phyloP scores from a whole-genome alignment of 2,888 invertebrate species.

The Eristalis intricaria region DNA sequence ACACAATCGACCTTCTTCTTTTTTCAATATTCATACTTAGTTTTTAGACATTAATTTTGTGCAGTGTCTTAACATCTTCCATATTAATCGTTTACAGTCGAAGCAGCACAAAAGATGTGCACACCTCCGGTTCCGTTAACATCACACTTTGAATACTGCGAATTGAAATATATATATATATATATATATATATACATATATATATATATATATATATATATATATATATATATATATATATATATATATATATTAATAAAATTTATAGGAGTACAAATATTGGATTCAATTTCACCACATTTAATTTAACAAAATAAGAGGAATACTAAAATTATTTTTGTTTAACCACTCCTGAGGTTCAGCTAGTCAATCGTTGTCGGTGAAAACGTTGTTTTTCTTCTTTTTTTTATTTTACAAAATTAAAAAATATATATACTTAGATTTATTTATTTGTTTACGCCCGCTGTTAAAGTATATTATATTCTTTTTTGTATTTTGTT shows the following conservation, averaged over 20 bases:
- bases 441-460: slow-evolving; percentile 10
- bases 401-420: slow-evolving; percentile 46
- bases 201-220: neutral
- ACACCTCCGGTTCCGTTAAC: neutral
- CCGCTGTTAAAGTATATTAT: slow-evolving; percentile 52
- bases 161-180: neutral
- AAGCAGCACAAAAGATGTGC: slow-evolving; percentile 18
- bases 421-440: slow-evolving; percentile 43
- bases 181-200: neutral
- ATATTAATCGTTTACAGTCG: neutral
- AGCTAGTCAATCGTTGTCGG: slow-evolving; percentile 64
- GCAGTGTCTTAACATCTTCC: slow-evolving; percentile 34
- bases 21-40: slow-evolving; percentile 11
- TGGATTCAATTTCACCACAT: neutral
- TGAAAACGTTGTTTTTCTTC: slow-evolving; percentile 60
- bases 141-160: neutral
- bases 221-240: neutral
- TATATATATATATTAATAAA: neutral
- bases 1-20: slow-evolving; percentile 17
- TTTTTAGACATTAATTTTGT: slow-evolving; percentile 40
- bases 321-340: neutral
- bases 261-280: neutral
- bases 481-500: slow-evolving; percentile 19
- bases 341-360: slow-evolving; percentile 65
- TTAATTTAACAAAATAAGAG: neutral